Conservation (phyloP, 2,888 invertebrate species). For the Lysandra coridon region DNA sequence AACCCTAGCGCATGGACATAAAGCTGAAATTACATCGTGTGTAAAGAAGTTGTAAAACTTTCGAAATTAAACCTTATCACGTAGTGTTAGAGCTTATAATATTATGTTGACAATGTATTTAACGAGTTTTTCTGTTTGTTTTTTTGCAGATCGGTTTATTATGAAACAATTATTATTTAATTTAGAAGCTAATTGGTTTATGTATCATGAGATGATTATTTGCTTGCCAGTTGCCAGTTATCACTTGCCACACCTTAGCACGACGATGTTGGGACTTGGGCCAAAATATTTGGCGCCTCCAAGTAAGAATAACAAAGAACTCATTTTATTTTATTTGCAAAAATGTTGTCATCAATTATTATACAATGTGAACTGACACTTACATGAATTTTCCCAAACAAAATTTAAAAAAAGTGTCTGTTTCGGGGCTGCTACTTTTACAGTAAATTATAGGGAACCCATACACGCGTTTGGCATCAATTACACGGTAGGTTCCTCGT, state of each 20-base stretch:
- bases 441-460: no score
- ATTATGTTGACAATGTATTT: neutral
- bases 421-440: no score
- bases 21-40: neutral
- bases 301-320: no score
- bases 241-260: neutral
- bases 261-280: neutral
- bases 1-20: neutral
- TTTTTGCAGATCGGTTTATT: conserved; percentile 10
- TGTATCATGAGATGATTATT: neutral
- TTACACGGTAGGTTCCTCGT: no score
- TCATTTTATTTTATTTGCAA: no score
- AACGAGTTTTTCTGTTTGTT: neutral
- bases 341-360: no score
- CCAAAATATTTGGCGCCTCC: neutral
- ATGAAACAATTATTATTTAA: conserved; percentile 21
- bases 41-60: neutral
- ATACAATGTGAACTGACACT: no score
- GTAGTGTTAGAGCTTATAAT: neutral
- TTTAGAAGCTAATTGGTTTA: neutral
- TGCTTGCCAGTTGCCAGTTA: neutral
- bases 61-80: neutral
- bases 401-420: no score
- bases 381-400: no score
- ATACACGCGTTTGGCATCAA: no score